Evolutionary conservation across 2,888 invertebrate genomes (phyloP), one percentile per base, ranked within the genome.

Genomic region (Eilema griseolum): DNA sequence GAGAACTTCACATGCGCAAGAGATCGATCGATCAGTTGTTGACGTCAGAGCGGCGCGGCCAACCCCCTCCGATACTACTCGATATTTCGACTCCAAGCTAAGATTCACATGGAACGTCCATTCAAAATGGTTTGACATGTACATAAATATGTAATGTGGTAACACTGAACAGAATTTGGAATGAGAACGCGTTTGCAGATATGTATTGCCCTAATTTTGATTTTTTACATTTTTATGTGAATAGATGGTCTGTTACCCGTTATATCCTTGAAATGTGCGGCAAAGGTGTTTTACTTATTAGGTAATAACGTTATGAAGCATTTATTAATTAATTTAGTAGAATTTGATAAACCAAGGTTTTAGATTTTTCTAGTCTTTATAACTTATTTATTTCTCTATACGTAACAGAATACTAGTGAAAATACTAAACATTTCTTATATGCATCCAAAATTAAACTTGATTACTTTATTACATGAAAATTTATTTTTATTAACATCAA

Each of bases 1-100:
- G 90, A 92, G 87, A 84, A 86, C n/a, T 52, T n/a, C 8, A 52
- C 81, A 41, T 37, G 59, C 41, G 10, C 59, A 33, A 37, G 74
- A 61, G 72, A 81, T n/a, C 52, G 71, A 61, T 77, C 67, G 76
- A 69, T 71, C 71, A 74, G 31, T 33, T 61, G n/a, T 10, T 20
- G 61, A 61, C n/a, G 11, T 61, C 61, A 28, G 61, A 61, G 26
- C 24, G 24, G 37, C 66, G 57, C 33, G 16, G 66, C 33, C 57
- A 33, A 66, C 56, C 56, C 57, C 24, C 8, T 10, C 10, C 12
- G 52, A 8, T n/a, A 52, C 28, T 11, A 28, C 12, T 64, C 12
- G 14, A 64, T 52, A 26, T 28, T 5, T 52, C n/a, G 28, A 23
- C n/a, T 52, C 11, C 31, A 56, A 56, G 26, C 64, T n/a, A 28